These are phyloP conservation scores for Archaeoteleia sp. DNA, from an alignment of 2,888 invertebrate species.

Conservation along the genomic window DNA sequence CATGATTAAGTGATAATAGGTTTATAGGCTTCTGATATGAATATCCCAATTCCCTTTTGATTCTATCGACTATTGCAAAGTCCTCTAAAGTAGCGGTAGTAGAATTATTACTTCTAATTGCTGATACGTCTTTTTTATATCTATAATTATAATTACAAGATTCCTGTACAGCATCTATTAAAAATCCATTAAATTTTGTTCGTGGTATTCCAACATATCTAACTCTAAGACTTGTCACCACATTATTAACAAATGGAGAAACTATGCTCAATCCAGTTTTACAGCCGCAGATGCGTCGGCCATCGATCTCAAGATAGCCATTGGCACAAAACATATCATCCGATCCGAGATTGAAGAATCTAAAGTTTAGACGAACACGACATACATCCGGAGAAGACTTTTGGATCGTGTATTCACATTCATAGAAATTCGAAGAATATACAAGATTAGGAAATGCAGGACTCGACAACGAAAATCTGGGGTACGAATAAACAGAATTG, in stretches of 20 bases:
- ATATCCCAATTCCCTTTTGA: conserved; percentile 59
- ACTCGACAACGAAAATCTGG: conserved; percentile 76
- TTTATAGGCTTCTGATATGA: conserved; percentile 51
- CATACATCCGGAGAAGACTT: conserved; percentile 76
- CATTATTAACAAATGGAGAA: conserved; percentile 57
- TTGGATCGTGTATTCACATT: conserved; percentile 77
- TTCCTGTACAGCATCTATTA: conserved; percentile 78
- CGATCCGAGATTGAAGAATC: conserved; percentile 77
- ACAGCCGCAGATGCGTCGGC: conserved; percentile 78
- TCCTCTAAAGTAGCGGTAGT: not conserved
- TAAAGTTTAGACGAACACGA: conserved; percentile 76
- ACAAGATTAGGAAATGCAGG: conserved; percentile 77
- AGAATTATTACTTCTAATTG: not conserved
- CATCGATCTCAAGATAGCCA: conserved; percentile 78
- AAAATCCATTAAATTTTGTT: conserved; percentile 75
- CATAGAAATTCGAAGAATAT: conserved; percentile 56
- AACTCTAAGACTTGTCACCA: conserved; percentile 74
- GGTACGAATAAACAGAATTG: conserved; percentile 48
- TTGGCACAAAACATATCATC: conserved; percentile 73
- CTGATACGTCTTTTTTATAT: conserved; percentile 51
- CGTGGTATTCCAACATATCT: conserved; percentile 73
- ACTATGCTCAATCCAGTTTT: conserved; percentile 73
- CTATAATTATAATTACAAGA: conserved; percentile 72
- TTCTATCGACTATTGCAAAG: conserved; percentile 1
- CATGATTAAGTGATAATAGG: too few species aligned